Evolutionary conservation across 2,797 vertebrate species (phyloP).

Genomic region (Xenops minutus): DNA sequence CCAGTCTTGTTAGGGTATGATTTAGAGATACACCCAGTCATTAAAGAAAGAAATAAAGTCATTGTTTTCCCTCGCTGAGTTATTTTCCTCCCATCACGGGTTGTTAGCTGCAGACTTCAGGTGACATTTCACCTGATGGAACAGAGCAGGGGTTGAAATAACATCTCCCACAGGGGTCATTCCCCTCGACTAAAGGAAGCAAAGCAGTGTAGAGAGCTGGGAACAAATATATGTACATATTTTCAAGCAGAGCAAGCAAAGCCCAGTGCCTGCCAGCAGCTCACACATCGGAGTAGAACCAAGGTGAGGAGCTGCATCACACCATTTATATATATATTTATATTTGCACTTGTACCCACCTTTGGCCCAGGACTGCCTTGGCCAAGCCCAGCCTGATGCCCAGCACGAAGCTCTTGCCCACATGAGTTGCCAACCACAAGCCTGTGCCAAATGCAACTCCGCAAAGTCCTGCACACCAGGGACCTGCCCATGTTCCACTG

Average conservation of each 20-base stretch:
- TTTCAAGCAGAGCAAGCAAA: not conserved
- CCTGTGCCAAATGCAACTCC: not conserved
- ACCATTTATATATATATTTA: not conserved
- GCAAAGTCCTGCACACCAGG: not conserved
- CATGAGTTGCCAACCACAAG: accelerated
- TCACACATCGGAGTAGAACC: not conserved
- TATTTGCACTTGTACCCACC: not conserved
- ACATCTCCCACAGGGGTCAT: not conserved
- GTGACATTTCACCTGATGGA: not conserved
- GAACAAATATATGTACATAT: not conserved
- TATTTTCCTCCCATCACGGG: not conserved
- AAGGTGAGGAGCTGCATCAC: not conserved
- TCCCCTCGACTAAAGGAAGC: not conserved
- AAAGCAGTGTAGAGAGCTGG: not conserved
- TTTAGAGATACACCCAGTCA: accelerated
- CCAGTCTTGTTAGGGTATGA: accelerated
- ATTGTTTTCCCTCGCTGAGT: not conserved
- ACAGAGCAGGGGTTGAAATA: not conserved
- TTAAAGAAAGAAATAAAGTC: not conserved
- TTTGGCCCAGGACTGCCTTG: not conserved
- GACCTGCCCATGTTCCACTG: not conserved
- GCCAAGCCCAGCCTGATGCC: not conserved
- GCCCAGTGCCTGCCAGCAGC: not conserved
- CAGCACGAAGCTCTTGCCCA: not conserved
- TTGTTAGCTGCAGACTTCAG: not conserved